Conservation (phyloP, 2,113 vertebrate genomes). For the Zosterops hypoxanthus region DNA sequence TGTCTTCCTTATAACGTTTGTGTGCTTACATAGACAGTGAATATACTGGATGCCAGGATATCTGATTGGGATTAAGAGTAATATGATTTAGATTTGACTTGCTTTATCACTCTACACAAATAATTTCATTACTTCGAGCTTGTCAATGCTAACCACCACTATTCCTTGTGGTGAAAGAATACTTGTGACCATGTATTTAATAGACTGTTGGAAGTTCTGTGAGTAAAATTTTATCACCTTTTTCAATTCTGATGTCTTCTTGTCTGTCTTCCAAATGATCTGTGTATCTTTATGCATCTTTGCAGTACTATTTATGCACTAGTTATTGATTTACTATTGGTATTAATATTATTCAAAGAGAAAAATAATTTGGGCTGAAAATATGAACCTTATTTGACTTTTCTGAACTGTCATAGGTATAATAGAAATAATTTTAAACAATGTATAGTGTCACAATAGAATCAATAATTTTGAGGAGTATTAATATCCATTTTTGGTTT, state of each 20-base stretch:
- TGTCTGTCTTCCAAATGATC: not conserved
- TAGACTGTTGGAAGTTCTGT: not conserved
- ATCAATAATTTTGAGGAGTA: not conserved
- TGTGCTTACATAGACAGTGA: not conserved
- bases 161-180: not conserved
- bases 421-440: not conserved
- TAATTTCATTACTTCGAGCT: not conserved
- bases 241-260: not conserved
- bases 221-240: not conserved
- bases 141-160: not conserved
- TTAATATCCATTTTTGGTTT: not conserved
- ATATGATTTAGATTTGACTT: not conserved
- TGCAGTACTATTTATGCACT: not conserved
- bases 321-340: not conserved
- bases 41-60: not conserved
- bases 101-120: not conserved
- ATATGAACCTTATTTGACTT: not conserved
- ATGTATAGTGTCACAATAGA: not conserved
- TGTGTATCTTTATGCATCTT: not conserved
- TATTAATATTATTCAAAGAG: not conserved
- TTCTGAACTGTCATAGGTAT: not conserved
- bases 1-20: not conserved
- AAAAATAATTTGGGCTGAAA: not conserved
- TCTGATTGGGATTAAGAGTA: not conserved
- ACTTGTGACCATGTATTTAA: not conserved